These are phyloP conservation scores for Acleris holmiana DNA, from an alignment of 2,888 invertebrate species.

Conservation along the genomic window DNA sequence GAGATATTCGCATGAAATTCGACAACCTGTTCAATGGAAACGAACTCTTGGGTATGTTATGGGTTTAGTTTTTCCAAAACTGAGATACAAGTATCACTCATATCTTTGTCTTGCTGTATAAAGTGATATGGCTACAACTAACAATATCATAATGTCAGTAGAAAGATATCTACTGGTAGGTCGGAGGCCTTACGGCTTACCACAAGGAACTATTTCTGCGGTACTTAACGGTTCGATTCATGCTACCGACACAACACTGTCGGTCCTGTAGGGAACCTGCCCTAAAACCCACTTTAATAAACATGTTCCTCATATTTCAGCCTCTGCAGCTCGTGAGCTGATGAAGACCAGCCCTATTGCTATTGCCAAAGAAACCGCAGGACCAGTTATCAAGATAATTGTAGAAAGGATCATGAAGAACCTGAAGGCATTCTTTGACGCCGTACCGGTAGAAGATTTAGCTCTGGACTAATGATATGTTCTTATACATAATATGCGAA, in stretches of 20 bases:
- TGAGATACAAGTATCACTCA: too few species aligned
- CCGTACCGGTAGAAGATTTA: conserved; percentile 49
- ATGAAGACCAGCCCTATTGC: conserved; percentile 54
- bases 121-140: too few species aligned
- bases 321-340: conserved; percentile 52
- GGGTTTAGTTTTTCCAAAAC: too few species aligned
- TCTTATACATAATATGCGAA: too few species aligned
- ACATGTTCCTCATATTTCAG: conserved; percentile 43
- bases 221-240: too few species aligned
- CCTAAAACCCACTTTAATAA: too few species aligned
- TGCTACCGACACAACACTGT: too few species aligned
- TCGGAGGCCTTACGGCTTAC: too few species aligned
- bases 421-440: conserved; percentile 47
- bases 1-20: conserved; percentile 54
- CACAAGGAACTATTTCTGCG: too few species aligned
- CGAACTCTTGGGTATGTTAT: conserved; percentile 55
- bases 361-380: conserved; percentile 55
- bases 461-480: conserved; percentile 37
- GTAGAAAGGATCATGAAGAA: conserved; percentile 47
- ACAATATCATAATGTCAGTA: too few species aligned
- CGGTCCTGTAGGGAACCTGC: background rate
- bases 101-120: too few species aligned
- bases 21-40: conserved; percentile 65
- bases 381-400: conserved; percentile 54
- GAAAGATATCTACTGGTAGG: too few species aligned